Base-by-base conservation (phyloP, 2,797 vertebrate species). In the Pangasius krempfi region DNA sequence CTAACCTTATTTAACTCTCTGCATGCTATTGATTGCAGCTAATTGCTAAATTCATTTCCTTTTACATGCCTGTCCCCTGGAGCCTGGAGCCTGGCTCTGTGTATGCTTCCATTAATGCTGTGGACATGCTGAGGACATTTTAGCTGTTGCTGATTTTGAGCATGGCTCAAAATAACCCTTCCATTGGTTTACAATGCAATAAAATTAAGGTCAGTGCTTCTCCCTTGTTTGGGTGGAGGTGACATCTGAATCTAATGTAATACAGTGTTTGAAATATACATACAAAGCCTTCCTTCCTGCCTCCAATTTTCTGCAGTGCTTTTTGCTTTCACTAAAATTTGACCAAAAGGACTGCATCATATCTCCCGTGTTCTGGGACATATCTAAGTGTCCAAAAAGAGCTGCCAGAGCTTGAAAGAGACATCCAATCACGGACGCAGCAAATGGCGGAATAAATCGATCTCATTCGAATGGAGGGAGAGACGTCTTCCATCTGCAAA, bases 21-120 rank as follows among this genome's bases (percentile, higher is more conserved):
- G 90, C 84, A 90, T 86, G 88, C 91, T 93, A 95, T 95, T 94
- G 95, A 96, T 95, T 92, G 92, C 87, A 3, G 76, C 93, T 95
- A 95, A 95, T 95, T 96, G 92, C 93, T 92, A 94, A 94, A 95
- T 94, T 94, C 93, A 93, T 92, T 95, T 93, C 93, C 93, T 93
- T 95, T 95, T 94, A 93, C 92, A 91, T 89, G 92, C 91, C 92
- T 44, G 40, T 86, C 73, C 72, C 88, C 82, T 52, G 72, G 44
- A 56, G 84, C 40, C 84, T 33, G 2, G 3, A 40, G 37, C 1
- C 56, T 10, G 72, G 52, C 54, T 68, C 60, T 7, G 84, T 68
- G 72, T 78, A 54, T 50, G 44, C 54, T 64, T 76, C 54, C 33
- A 60, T 81, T 58, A 88, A 66, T 9, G 62, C 56, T 54, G 70